Evolutionary conservation across 2,113 vertebrate species (phyloP).

Genomic region (Stercorarius parasiticus): DNA sequence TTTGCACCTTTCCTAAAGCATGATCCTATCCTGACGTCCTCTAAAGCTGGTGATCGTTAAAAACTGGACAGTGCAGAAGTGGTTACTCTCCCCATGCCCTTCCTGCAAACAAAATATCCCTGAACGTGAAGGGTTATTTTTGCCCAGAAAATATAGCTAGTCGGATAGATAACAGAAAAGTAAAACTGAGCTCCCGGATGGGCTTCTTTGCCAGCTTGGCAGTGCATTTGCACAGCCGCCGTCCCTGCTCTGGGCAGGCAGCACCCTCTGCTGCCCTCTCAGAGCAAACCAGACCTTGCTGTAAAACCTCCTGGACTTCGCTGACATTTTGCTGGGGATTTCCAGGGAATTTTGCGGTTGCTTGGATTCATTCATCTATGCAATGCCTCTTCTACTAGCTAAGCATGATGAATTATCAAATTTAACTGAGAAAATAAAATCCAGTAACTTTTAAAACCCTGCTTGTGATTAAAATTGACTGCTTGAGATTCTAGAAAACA

Average conservation of each 20-base stretch:
- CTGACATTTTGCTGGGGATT: neutral
- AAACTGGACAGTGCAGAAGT: accelerated
- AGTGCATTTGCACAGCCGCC: neutral
- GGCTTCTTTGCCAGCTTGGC: accelerated
- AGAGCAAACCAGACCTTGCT: neutral
- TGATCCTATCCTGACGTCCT: accelerated
- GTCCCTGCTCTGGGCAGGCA: neutral
- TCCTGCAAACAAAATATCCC: neutral
- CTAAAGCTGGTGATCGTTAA: accelerated
- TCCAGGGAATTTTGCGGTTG: neutral
- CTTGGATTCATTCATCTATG: neutral
- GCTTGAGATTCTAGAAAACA: neutral
- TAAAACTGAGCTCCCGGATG: neutral
- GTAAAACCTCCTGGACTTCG: accelerated
- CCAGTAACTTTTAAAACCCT: neutral
- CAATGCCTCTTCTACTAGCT: neutral
- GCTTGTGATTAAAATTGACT: neutral
- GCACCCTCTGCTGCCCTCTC: slow-evolving; percentile 36
- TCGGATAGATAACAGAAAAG: too few species aligned
- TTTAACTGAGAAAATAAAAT: neutral
- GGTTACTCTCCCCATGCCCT: neutral
- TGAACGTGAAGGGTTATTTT: accelerated
- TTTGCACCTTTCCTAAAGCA: neutral
- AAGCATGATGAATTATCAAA: neutral
- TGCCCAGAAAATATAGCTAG: neutral